Evolutionary conservation across 2,797 vertebrate genomes (phyloP).

Genomic region (Crax fasciolata): DNA sequence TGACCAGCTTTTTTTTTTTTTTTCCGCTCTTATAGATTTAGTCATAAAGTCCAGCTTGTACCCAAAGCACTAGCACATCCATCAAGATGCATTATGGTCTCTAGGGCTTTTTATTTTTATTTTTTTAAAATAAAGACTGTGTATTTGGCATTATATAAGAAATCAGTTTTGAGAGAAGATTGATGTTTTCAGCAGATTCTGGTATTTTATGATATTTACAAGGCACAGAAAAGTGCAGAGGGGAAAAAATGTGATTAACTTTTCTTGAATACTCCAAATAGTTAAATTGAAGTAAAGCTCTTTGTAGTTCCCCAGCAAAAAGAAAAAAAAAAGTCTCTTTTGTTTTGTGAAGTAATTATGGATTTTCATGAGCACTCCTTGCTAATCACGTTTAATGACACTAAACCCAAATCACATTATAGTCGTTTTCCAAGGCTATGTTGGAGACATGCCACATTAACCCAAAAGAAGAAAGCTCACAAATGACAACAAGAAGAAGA

Average conservation of each 20-base stretch:
- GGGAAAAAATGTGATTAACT: neutral
- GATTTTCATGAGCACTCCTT: constrained; percentile 74
- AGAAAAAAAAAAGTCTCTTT: constrained; percentile 3
- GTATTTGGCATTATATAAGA: constrained; percentile 12
- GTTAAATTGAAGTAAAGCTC: constrained; percentile 15
- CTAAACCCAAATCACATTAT: constrained; percentile 73
- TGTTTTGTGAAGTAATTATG: constrained; percentile 74
- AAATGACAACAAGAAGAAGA: constrained; percentile 12
- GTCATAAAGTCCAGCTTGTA: neutral
- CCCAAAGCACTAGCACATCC: neutral
- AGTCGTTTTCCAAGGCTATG: constrained; percentile 68
- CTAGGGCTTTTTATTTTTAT: constrained; percentile 24
- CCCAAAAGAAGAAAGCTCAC: constrained; percentile 24
- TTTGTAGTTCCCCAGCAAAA: constrained; percentile 20
- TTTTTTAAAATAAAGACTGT: constrained; percentile 18
- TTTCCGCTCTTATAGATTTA: neutral
- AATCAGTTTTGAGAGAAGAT: constrained; percentile 30
- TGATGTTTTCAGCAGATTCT: constrained; percentile 19
- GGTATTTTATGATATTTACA: neutral
- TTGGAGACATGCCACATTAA: constrained; percentile 60
- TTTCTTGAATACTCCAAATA: neutral
- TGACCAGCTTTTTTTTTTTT: neutral
- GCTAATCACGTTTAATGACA: constrained; percentile 78
- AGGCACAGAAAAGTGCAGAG: neutral
- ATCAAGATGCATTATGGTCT: neutral